phyloP scores from a whole-genome alignment of 2,113 vertebrate species.

The Ardeotis arabs region DNA sequence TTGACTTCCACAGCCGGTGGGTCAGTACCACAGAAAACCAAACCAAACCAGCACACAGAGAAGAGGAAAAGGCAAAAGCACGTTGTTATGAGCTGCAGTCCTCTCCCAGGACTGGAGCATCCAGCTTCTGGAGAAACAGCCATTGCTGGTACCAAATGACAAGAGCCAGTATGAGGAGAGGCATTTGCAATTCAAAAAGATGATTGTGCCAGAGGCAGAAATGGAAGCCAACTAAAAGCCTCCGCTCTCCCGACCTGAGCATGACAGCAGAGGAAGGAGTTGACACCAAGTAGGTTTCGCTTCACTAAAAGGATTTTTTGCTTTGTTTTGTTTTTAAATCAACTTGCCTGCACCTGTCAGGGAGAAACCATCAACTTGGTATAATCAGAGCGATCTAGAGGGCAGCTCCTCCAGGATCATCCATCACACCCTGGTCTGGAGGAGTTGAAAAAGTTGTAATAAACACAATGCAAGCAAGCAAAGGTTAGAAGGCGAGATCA shows the following conservation, averaged over 20 bases:
- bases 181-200: background rate
- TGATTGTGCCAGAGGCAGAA: background rate
- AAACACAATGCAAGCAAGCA: slow-evolving; percentile 30
- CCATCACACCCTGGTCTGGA: slow-evolving; percentile 35
- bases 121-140: background rate
- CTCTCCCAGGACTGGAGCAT: background rate
- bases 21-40: background rate
- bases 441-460: slow-evolving; percentile 25
- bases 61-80: background rate
- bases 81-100: background rate
- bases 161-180: background rate
- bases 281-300: slow-evolving; percentile 6
- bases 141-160: background rate
- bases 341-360: slow-evolving; percentile 57
- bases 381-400: slow-evolving; percentile 52
- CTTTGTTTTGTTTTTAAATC: background rate
- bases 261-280: background rate
- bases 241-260: background rate
- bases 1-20: background rate
- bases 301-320: slow-evolving; percentile 16
- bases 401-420: slow-evolving; percentile 25
- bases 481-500: slow-evolving; percentile 48
- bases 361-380: slow-evolving; percentile 50
- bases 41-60: background rate
- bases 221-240: background rate